phyloP scores from a whole-genome alignment of 2,797 vertebrate genomes.

The Odontamblyopus rebecca region DNA sequence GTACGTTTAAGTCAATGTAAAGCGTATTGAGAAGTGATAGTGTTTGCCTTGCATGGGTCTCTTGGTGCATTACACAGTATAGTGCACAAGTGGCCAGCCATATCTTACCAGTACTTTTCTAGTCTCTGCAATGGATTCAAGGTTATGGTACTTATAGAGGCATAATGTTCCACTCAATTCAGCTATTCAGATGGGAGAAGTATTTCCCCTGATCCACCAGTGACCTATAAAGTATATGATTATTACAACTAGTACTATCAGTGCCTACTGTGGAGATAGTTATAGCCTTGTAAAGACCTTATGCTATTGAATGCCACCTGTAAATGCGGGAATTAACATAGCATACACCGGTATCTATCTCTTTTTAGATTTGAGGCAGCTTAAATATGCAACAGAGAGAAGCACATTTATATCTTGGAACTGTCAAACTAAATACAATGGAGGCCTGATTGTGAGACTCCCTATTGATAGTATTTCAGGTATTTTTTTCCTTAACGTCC shows the following conservation, averaged over 20 bases:
- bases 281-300: background rate
- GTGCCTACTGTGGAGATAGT: no score
- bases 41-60: slow-evolving; percentile 11
- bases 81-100: background rate
- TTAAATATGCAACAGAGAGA: background rate
- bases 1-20: slow-evolving; percentile 14
- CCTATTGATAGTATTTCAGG: background rate
- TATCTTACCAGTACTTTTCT: background rate
- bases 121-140: background rate
- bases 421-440: background rate
- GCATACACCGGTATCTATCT: no score
- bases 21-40: slow-evolving; percentile 15
- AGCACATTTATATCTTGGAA: background rate
- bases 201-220: background rate
- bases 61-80: background rate
- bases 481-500: background rate
- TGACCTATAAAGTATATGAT: background rate
- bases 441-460: no score
- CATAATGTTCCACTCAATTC: background rate
- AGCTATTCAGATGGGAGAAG: background rate
- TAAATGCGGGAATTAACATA: background rate
- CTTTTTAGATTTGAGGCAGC: background rate
- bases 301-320: background rate
- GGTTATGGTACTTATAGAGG: background rate
- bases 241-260: background rate